These are phyloP conservation scores for Genyomyrus donnyi DNA, from an alignment of 2,113 vertebrate species.

Conservation along the genomic window DNA sequence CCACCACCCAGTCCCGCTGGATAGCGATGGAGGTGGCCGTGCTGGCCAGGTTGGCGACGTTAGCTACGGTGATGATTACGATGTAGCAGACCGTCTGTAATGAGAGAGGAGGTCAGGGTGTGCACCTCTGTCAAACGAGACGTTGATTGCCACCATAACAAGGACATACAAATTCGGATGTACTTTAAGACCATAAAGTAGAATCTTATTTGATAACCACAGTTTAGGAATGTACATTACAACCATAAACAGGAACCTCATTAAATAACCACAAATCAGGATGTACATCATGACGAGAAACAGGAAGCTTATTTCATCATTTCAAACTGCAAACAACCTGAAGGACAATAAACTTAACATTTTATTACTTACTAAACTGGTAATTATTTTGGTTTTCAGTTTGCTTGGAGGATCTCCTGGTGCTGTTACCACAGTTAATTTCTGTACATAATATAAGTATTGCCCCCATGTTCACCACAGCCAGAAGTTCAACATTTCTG, in stretches of 20 bases:
- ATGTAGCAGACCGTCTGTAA: conserved; percentile 86
- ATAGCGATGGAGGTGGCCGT: conserved; percentile 91
- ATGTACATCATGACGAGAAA: neutral
- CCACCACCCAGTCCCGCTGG: conserved; percentile 97
- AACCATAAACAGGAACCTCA: neutral
- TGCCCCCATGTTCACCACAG: neutral
- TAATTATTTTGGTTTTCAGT: neutral
- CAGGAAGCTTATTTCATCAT: neutral
- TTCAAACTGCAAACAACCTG: neutral
- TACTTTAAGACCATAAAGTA: neutral
- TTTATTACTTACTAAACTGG: neutral
- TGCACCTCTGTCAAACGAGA: neutral
- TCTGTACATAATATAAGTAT: neutral
- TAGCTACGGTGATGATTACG: conserved; percentile 89
- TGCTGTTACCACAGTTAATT: neutral
- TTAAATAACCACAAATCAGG: neutral
- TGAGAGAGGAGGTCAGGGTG: neutral
- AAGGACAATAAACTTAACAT: neutral
- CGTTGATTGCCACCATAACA: neutral
- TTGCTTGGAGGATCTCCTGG: neutral
- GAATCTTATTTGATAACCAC: neutral
- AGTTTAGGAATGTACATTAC: neutral
- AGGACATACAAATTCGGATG: neutral
- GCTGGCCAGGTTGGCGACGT: conserved; percentile 93
- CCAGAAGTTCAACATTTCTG: neutral